Base-by-base conservation (phyloP, 2,113 vertebrate species). In the Halcyon malimbica region DNA sequence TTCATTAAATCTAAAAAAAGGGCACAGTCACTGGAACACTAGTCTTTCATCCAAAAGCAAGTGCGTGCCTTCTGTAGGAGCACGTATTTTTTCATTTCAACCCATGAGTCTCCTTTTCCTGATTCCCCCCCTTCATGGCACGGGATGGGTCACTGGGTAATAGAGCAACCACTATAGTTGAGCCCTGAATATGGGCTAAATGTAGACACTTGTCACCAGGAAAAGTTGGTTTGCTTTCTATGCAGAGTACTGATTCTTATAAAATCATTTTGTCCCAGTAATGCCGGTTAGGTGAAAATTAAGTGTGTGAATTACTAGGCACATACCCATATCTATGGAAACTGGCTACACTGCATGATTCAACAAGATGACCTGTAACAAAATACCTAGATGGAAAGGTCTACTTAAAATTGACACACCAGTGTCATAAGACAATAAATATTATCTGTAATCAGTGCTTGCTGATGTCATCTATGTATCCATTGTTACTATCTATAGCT, bases 281-380 rank as follows among this genome's bases (percentile, higher is more conserved):
- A 57, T n/a, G 69, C 80, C 64, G 65, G 69, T 83, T 94, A 87
- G 35, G 31, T 79, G 73, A 95, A 94, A 95, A 90, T 13, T 20
- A 75, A 87, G 68, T 13, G 0, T 73, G 73, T 89, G 69, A 92
- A 42, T 84, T 92, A 63, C 64, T 44, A 89, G 62, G 73, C 77
- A 93, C 33, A 14, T 57, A 96, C 41, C 86, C 42, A 2, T 35
- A 53, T 44, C 78, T 68, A 63, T 17, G 85, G 71, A 78, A 94
- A 92, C 57, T 90, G 88, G 73, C 64, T 81, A 68, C 80, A 50
- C 39, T 21, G 83, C 53, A 37, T 68, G 88, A 93, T 75, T 88
- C 85, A 93, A 75, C 68, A 93, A 80, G 79, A 88, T 84, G 90
- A 95, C 83, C 86, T 87, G 44, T 95, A 96, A 92, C 73, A 90